These are phyloP conservation scores for Falcunculus frontatus DNA, from an alignment of 2,113 vertebrate species.

Conservation along the genomic window DNA sequence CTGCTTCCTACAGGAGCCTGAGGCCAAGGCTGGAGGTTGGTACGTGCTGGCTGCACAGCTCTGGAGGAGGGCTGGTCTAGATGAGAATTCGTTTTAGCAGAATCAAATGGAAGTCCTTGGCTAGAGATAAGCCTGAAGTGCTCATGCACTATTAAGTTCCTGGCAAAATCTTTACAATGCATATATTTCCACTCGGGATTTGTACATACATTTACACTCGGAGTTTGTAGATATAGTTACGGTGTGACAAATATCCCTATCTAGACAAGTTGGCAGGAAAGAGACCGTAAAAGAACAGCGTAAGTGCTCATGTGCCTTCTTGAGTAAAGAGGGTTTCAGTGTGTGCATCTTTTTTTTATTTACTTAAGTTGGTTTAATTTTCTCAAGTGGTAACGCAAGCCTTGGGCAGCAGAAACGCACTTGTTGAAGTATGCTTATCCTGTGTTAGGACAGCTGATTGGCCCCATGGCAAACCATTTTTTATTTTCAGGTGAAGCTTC, in stretches of 20 bases:
- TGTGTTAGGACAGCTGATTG: neutral
- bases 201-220: neutral
- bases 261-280: neutral
- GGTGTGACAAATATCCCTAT: neutral
- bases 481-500: neutral
- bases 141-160: neutral
- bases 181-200: neutral
- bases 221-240: neutral
- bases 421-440: neutral
- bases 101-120: neutral
- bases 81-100: neutral
- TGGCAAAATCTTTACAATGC: neutral
- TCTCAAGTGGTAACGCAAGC: neutral
- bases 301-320: neutral
- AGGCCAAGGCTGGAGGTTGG: neutral
- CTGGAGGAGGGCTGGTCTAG: neutral
- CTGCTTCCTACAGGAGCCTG: neutral
- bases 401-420: neutral
- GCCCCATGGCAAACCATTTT: neutral
- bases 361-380: neutral
- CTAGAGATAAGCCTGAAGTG: neutral
- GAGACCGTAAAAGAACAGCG: neutral
- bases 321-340: neutral
- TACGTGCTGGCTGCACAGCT: accelerated
- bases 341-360: neutral